phyloP scores from a whole-genome alignment of 92 coral and sea anemone species.

The Galaxea fascicularis region DNA sequence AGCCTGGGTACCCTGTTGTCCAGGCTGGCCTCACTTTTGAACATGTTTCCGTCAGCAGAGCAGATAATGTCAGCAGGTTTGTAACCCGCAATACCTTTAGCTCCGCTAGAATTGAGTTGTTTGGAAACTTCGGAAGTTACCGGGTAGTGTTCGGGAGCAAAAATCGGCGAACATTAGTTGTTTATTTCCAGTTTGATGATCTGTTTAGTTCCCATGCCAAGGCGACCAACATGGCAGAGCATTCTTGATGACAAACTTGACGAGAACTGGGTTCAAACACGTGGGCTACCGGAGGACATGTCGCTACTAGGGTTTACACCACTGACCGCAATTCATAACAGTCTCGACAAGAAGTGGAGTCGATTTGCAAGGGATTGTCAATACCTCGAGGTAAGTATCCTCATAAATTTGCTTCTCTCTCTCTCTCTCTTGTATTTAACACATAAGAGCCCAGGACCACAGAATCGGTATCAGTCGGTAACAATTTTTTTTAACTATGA shows the following conservation, averaged over 20 bases:
- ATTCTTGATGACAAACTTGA: constrained; percentile 80
- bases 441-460: not conserved
- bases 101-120: not conserved
- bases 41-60: constrained; percentile 77
- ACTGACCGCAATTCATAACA: constrained; percentile 76
- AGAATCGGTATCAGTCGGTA: too few relatives aligned
- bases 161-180: not conserved
- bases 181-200: not conserved
- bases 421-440: not conserved
- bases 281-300: constrained; percentile 94
- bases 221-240: constrained; percentile 72
- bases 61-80: constrained; percentile 80
- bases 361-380: constrained; percentile 82
- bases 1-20: constrained; percentile 91
- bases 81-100: not conserved
- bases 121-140: not conserved
- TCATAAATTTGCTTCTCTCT: not conserved
- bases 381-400: constrained; percentile 77
- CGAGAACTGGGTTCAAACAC: constrained; percentile 89
- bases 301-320: constrained; percentile 86
- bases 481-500: too few relatives aligned
- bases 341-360: constrained; percentile 84
- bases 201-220: constrained; percentile 51
- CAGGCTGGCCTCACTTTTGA: constrained; percentile 81
- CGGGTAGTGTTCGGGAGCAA: not conserved